Base-by-base conservation (phyloP, 2,888 invertebrate species). In the Rhamnusium bicolor region DNA sequence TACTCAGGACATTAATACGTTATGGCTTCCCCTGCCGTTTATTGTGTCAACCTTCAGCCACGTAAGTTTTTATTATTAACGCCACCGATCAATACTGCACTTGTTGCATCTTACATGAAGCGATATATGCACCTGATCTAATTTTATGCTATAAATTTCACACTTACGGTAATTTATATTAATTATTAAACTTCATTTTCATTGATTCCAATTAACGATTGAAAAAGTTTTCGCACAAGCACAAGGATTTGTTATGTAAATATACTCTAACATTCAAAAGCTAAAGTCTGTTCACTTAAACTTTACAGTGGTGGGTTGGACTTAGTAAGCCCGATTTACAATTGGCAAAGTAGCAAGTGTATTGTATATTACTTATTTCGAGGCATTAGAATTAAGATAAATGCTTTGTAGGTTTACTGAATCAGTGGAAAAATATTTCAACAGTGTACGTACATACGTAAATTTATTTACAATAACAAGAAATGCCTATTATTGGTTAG, bases 11-110 rank as follows among this genome's bases (percentile, higher is more conserved):
- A 65, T 10, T 73, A 78, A 73, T 77, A 85, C n/a, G 40, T n/a
- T 40, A 40, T 84, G 85, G 82, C 85, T 79, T 84, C 85, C 70
- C 83, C 84, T 72, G 83, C 84, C 74, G 83, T 85, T 61, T 84
- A 82, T 79, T 84, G 84, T 78, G 80, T 85, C 73, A 84, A 81
- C 72, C 80, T 84, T 63, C 83, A 83, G 78, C 76, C 83, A 72
- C 83, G 84, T 84, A 80, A 83, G 85, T 84, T 76, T 27, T 65
- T 69, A 18, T 18, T 18, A 18, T 24, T 61, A 58, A 32, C 14
- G 18, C 4, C 21, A 0, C 12, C 51, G 21, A 24, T 47, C 21
- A 46, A 47, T 58, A 18, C 7, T 27, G 1, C 58, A 58, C 58
- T 58, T 58, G 58, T 58, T 58, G 58, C 27, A n/a, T 58, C 27